These are phyloP conservation scores for Ceuthmochares aereus DNA, from an alignment of 2,113 vertebrate genomes.

Conservation along the genomic window DNA sequence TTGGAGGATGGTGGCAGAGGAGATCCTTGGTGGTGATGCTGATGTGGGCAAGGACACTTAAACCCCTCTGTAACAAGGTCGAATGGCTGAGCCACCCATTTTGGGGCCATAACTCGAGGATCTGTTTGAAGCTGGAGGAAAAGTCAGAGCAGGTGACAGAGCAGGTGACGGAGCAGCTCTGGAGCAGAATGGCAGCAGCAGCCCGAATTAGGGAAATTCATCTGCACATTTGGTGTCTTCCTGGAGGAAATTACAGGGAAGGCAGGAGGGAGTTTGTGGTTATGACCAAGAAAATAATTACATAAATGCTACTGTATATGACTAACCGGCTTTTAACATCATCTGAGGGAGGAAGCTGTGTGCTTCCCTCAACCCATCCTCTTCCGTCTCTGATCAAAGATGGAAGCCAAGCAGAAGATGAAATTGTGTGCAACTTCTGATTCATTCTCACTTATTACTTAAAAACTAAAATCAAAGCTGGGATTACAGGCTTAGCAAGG, in stretches of 20 bases:
- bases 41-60: not conserved
- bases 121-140: not conserved
- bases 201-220: not conserved
- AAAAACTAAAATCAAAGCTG: slow-evolving; percentile 12
- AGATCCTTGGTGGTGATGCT: not conserved
- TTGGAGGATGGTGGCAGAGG: not conserved
- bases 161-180: not conserved
- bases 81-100: rapidly evolving
- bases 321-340: not conserved
- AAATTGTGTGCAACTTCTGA: slow-evolving; percentile 9
- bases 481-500: slow-evolving; percentile 54
- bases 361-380: not conserved
- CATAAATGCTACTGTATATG: not conserved
- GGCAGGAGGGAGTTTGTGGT: not conserved
- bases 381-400: slow-evolving; percentile 30
- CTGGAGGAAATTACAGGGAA: not conserved
- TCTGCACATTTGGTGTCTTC: not conserved
- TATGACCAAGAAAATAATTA: not conserved
- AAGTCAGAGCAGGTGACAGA: not conserved
- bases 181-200: not conserved
- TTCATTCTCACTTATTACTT: slow-evolving; percentile 31
- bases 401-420: slow-evolving; percentile 11
- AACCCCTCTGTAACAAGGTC: not conserved
- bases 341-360: not conserved
- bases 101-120: rapidly evolving